phyloP scores from a whole-genome alignment of 2,888 invertebrate species.

The Trimorus sp. region DNA sequence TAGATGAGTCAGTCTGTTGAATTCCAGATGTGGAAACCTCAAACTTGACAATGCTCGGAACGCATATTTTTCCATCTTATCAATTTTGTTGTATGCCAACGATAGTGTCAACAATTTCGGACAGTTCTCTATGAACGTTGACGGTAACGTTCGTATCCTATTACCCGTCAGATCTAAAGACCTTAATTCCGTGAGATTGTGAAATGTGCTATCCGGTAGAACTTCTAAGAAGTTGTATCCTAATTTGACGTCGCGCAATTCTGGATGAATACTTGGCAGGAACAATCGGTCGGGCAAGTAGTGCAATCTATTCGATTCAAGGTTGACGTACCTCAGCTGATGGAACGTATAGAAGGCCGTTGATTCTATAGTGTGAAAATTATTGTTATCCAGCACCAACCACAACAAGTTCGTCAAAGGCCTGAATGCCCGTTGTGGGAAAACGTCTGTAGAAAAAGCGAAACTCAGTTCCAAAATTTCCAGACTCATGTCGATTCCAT shows the following conservation, averaged over 20 bases:
- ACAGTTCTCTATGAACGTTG: slow-evolving; percentile 89
- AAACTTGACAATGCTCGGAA: slow-evolving; percentile 90
- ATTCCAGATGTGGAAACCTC: slow-evolving; percentile 90
- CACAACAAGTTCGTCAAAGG: slow-evolving; percentile 89
- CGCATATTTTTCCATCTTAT: slow-evolving; percentile 87
- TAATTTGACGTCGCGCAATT: slow-evolving; percentile 89
- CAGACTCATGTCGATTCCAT: slow-evolving; percentile 88
- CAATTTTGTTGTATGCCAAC: slow-evolving; percentile 91
- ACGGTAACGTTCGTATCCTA: slow-evolving; percentile 86
- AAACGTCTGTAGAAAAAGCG: slow-evolving; percentile 90
- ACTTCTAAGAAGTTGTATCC: slow-evolving; percentile 90
- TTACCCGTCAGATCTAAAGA: slow-evolving; percentile 91
- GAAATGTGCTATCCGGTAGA: slow-evolving; percentile 87
- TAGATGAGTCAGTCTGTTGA: slow-evolving; percentile 88
- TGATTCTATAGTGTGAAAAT: slow-evolving; percentile 88
- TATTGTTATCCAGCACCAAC: slow-evolving; percentile 94
- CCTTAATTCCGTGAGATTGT: slow-evolving; percentile 87
- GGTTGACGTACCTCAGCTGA: slow-evolving; percentile 87
- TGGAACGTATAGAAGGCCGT: slow-evolving; percentile 86
- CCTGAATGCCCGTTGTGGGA: slow-evolving; percentile 89
- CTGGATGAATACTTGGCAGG: slow-evolving; percentile 86
- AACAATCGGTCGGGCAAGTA: slow-evolving; percentile 87
- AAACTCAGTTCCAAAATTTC: slow-evolving; percentile 94
- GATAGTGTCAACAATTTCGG: slow-evolving; percentile 91
- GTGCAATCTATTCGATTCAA: slow-evolving; percentile 92